Conservation (phyloP, 2,797 vertebrate species). For the Salmo trutta region DNA sequence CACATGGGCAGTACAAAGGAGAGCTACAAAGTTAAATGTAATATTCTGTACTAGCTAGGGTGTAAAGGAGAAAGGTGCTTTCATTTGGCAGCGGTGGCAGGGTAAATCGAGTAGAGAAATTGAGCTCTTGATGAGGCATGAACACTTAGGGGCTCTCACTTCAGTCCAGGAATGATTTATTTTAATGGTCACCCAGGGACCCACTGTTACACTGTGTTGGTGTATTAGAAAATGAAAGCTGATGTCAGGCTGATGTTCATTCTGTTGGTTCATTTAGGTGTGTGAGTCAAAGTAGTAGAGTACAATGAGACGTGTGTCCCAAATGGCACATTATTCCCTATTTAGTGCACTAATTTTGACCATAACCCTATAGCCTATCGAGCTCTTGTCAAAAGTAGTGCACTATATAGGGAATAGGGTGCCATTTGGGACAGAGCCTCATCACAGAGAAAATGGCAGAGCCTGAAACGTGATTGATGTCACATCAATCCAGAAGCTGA, state of each 20-base stretch:
- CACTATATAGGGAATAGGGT: too few relatives aligned
- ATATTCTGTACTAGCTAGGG: background rate
- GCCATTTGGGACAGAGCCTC: too few relatives aligned
- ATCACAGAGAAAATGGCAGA: too few relatives aligned
- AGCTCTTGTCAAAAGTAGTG: too few relatives aligned
- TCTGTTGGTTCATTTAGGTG: conserved; percentile 61
- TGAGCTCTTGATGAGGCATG: conserved; percentile 76
- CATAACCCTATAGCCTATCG: too few relatives aligned
- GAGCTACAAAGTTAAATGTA: background rate
- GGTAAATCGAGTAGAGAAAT: conserved; percentile 67
- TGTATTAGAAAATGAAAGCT: conserved; percentile 75
- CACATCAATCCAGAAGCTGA: too few relatives aligned
- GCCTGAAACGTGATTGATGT: too few relatives aligned
- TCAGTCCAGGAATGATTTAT: conserved; percentile 79
- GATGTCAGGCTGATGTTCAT: conserved; percentile 68
- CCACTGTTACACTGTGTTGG: conserved; percentile 66
- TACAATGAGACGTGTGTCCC: too few relatives aligned
- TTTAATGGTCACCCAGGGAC: conserved; percentile 79
- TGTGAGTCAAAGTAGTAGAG: too few relatives aligned
- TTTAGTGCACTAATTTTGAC: too few relatives aligned
- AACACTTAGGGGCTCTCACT: conserved; percentile 61
- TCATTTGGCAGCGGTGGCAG: conserved; percentile 42
- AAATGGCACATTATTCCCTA: too few relatives aligned
- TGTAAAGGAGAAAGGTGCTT: conserved; percentile 31
- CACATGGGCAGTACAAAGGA: background rate